Evolutionary conservation across 2,113 vertebrate species (phyloP), one percentile per base, ranked within the genome.

Genomic region (Osmerus mordax): DNA sequence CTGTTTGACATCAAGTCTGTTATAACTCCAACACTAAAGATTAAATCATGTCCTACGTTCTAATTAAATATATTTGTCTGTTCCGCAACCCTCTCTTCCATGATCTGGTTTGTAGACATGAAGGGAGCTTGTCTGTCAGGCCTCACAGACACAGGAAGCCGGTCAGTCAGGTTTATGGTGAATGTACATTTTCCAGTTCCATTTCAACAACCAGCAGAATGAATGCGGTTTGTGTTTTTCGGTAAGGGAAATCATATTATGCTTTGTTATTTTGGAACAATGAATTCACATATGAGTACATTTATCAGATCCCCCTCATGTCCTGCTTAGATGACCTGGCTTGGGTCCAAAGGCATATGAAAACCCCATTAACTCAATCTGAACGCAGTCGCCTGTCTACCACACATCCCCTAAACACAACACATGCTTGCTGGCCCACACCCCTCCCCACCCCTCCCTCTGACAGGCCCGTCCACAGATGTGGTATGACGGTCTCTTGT

Each of bases 151-250:
- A 78, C 69, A 70, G 73, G 76, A 81, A 82, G 81, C 79, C 85
- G 81, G 83, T 85, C 83, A 83, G 85, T 86, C 86, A 83, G 72
- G 81, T 79, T 86, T 83, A 85, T 77, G 79, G 79, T 77, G 73
- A 84, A 81, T 78, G 74, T 81, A 78, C 84, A 86, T 85, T 83
- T 76, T 78, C 70, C 53, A 58, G 63, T 56, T 82, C 66, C 68
- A 73, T 70, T 77, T 73, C 41, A 9, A 73, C 67, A 56, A 79
- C 78, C 75, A 53, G 77, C 73, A 83, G 68, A 78, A 67, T 41
- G 25, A 81, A 71, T 77, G 77, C 15, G 80, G 65, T 79, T 78
- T 36, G 9, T 67, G 70, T 53, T 64, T 74, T 12, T 77, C 69
- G 52, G 23, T 64, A 70, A 60, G 9, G 25, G 54, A 54, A 55